Evolutionary conservation across 2,797 vertebrate species (phyloP).

Genomic region (Oceanodroma leucorhoa): DNA sequence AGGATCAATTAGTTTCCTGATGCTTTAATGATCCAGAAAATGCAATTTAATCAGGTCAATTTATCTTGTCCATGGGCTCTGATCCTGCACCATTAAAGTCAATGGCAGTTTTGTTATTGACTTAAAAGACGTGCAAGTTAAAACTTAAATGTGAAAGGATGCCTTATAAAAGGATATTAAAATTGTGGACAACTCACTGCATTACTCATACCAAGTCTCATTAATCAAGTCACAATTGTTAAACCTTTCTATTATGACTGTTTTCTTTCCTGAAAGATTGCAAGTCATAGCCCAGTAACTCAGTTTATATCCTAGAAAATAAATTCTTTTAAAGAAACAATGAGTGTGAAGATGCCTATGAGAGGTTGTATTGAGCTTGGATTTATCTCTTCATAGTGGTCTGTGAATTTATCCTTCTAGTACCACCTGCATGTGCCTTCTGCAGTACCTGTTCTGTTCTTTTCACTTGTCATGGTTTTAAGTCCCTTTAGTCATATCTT

Average conservation of each 20-base stretch:
- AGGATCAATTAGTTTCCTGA: neutral
- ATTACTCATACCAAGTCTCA: neutral
- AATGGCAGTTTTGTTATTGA: neutral
- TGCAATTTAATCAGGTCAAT: neutral
- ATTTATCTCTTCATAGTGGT: neutral
- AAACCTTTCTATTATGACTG: neutral
- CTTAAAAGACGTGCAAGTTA: neutral
- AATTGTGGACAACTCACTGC: neutral
- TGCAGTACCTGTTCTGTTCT: neutral
- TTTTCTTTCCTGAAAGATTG: neutral
- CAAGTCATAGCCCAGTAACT: neutral
- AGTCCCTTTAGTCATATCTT: neutral
- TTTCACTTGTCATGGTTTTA: neutral
- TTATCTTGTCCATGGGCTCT: neutral
- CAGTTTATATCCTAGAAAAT: neutral
- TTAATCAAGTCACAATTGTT: neutral
- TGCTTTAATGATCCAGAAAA: slow-evolving; percentile 23
- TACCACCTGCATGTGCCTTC: neutral
- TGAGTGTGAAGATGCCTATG: neutral
- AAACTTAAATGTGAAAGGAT: neutral
- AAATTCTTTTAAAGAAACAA: neutral
- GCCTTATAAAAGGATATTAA: neutral
- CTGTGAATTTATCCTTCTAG: neutral
- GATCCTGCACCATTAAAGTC: neutral
- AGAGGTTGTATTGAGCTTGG: neutral